phyloP scores from a whole-genome alignment of 2,797 vertebrate genomes.

The Oreochromis grahami region DNA sequence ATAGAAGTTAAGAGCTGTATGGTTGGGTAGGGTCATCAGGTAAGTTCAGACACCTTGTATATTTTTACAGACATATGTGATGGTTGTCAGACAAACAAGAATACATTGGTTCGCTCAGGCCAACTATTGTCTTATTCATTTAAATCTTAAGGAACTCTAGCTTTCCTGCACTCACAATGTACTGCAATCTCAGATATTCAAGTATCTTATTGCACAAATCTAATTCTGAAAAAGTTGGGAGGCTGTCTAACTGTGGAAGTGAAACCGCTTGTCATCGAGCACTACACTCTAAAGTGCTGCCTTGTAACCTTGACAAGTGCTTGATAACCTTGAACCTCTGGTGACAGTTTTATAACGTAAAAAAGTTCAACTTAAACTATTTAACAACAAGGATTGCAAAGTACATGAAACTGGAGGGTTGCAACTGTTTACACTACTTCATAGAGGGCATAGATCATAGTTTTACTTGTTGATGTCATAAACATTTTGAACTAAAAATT shows the following conservation, averaged over 20 bases:
- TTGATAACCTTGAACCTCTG: not conserved
- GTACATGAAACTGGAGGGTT: not conserved
- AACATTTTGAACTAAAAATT: not conserved
- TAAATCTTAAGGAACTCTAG: not conserved
- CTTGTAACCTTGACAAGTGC: not conserved
- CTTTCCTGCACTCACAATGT: not conserved
- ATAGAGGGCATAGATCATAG: not conserved
- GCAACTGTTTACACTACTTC: not conserved
- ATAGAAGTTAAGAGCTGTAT: not conserved
- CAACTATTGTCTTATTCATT: not conserved
- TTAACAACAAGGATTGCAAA: not conserved
- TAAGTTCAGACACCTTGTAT: not conserved
- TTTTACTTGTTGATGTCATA: not conserved
- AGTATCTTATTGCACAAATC: not conserved
- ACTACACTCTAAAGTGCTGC: not conserved
- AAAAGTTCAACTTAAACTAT: not conserved
- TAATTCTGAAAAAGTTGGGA: not conserved
- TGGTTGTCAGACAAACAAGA: not conserved
- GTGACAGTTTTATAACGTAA: not conserved
- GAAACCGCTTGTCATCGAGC: not conserved
- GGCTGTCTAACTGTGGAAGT: not conserved
- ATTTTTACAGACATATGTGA: not conserved
- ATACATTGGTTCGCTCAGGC: not conserved
- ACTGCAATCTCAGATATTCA: not conserved
- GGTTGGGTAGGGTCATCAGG: not conserved